Evolutionary conservation across 1,140 invertebrate species (phyloP).

Genomic region (Achroia grisella): DNA sequence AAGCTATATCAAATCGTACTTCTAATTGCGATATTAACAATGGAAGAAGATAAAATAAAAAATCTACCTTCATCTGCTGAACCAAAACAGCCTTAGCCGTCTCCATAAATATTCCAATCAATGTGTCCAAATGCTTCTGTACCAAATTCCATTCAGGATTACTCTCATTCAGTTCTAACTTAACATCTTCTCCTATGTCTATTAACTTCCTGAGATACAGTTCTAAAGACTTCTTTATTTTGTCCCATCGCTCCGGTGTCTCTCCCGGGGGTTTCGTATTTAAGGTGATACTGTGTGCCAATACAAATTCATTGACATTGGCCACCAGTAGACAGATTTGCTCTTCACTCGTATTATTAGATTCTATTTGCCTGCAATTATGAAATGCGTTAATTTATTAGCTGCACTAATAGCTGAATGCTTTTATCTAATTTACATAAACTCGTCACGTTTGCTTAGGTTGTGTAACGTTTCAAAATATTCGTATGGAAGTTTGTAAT

Average conservation of each 20-base stretch:
- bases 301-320: constrained; percentile 70
- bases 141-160: constrained; percentile 55
- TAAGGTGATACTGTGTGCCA: constrained; percentile 70
- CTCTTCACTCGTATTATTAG: constrained; percentile 41
- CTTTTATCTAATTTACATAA: no score
- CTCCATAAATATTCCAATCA: constrained; percentile 67
- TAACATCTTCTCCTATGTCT: constrained; percentile 67
- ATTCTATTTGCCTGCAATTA: constrained; percentile 59
- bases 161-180: constrained; percentile 64
- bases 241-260: constrained; percentile 69
- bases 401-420: no score
- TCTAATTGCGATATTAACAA: no score
- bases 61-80: constrained; percentile 72
- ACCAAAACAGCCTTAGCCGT: constrained; percentile 69
- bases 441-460: no score
- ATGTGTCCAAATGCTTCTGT: constrained; percentile 53
- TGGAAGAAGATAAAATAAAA: no score
- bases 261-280: constrained; percentile 71
- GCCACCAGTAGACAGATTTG: constrained; percentile 63
- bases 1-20: no score
- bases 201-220: constrained; percentile 65
- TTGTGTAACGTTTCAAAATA: no score
- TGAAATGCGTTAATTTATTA: constrained; percentile 3
- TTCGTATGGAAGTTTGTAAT: no score
- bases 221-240: constrained; percentile 67